Evolutionary conservation across 2,113 vertebrate species (phyloP).

Genomic region (Clarias magur): DNA sequence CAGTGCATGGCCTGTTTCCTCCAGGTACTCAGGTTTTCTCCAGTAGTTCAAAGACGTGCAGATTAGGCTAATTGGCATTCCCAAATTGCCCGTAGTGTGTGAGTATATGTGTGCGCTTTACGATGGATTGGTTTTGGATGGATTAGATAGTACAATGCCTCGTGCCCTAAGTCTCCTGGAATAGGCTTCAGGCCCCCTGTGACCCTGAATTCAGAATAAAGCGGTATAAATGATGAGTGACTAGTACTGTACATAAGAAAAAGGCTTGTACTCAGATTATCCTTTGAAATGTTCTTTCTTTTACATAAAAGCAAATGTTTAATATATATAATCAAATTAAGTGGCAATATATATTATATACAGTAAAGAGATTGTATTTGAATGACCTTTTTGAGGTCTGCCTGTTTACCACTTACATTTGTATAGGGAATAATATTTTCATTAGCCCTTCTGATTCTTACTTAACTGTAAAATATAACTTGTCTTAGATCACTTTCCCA

Average conservation of each 20-base stretch:
- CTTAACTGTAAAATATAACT: neutral
- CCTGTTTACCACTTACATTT: neutral
- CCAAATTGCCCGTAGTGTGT: no score
- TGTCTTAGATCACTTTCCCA: neutral
- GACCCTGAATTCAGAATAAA: no score
- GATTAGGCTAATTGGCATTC: no score
- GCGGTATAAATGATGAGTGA: no score
- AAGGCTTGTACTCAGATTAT: neutral
- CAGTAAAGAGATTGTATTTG: neutral
- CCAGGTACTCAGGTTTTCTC: no score
- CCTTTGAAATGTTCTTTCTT: neutral
- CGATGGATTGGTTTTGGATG: no score
- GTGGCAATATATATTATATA: neutral
- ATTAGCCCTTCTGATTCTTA: neutral
- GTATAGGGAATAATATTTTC: neutral
- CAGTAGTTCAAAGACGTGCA: no score
- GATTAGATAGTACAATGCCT: no score
- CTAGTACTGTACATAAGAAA: neutral
- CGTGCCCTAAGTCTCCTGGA: no score
- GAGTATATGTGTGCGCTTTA: no score
- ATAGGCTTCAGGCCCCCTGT: no score
- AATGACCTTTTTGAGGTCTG: neutral
- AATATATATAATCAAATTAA: neutral
- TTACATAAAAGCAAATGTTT: neutral
- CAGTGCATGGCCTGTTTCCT: no score